Evolutionary conservation across 1,140 invertebrate species (phyloP), one percentile per base, ranked within the genome.

Genomic region (Apocrypta bakeri): DNA sequence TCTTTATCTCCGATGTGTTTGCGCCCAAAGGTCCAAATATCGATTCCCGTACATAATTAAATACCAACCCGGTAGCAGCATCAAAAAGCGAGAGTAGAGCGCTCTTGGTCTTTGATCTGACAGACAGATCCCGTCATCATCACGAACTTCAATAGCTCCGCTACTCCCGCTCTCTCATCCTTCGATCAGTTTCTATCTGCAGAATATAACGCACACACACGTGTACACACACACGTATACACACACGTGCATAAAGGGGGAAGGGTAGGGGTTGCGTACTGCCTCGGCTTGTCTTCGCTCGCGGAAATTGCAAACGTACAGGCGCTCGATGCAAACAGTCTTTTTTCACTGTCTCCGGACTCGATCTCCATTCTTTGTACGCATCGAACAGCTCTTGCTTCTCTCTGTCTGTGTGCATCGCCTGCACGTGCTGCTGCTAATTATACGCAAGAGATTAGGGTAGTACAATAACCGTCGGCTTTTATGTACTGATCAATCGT

Each of bases 31-130:
- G 87, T 89, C 86, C 84, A 84, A 89, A 89, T 90, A 90, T 90
- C 87, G 89, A 90, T 90, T 86, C 87, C 29, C 86, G 86, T 90
- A 89, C 88, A 90, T 90, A 90, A 90, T 90, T 90, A 90, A 90
- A 90, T 90, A 90, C 87, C 88, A 87, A 87, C 86, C 84, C 84
- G 79, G 86, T 29, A 85, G 87, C 87, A 87, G 87, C 88, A 89
- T 89, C 88, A 90, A 88, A 90, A 90, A 89, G 88, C 89, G 89
- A 90, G 88, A 88, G 89, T 9, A 11, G 63, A 25, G 63, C 63
- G 17, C 33, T 14, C 61, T 29, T 14, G 25, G 69, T 89, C 89
- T 90, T 90, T 90, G 89, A 90, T 90, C 89, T 89, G 88, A 90
- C 88, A 89, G 89, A 89, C 88, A 88, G 89, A 88, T 86, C 86